These are phyloP conservation scores for Plagodis dolabraria DNA, from an alignment of 2,888 invertebrate species.

Conservation along the genomic window DNA sequence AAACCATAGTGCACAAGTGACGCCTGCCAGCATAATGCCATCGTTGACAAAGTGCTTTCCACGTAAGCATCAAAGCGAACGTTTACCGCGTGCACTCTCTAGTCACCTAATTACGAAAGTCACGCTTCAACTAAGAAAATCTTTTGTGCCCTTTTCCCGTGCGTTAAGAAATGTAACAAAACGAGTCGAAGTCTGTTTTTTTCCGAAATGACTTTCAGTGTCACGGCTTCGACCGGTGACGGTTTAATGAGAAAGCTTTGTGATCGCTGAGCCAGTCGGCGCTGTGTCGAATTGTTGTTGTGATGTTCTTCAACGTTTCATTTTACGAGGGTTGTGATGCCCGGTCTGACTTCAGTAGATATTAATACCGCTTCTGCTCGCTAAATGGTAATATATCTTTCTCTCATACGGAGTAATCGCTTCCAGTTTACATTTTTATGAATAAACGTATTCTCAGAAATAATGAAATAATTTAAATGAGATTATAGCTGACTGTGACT, in stretches of 20 bases:
- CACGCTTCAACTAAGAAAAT: constrained; percentile 82
- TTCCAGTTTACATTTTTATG: neutral
- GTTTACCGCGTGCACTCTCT: constrained; percentile 43
- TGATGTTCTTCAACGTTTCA: constrained; percentile 64
- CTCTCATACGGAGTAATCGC: too few relatives aligned
- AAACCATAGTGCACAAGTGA: constrained; percentile 39
- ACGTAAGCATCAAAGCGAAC: constrained; percentile 43
- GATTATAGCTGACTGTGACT: too few relatives aligned
- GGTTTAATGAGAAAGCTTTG: constrained; percentile 83
- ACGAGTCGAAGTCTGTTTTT: constrained; percentile 69
- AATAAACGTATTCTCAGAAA: neutral
- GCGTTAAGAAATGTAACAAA: constrained; percentile 79
- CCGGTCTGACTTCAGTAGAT: constrained; percentile 6
- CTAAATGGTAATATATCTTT: neutral
- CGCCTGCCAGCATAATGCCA: constrained; percentile 27
- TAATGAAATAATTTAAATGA: neutral
- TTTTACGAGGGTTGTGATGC: constrained; percentile 65
- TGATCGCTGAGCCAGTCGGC: constrained; percentile 72
- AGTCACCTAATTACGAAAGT: constrained; percentile 79
- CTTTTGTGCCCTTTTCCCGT: constrained; percentile 80
- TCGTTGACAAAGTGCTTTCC: constrained; percentile 44
- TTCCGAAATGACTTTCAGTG: constrained; percentile 78
- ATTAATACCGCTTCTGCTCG: neutral
- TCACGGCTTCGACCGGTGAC: constrained; percentile 76
- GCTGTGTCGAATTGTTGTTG: constrained; percentile 79